Base-by-base conservation (phyloP, 2,797 vertebrate species). In the Smutsia temminckii region DNA sequence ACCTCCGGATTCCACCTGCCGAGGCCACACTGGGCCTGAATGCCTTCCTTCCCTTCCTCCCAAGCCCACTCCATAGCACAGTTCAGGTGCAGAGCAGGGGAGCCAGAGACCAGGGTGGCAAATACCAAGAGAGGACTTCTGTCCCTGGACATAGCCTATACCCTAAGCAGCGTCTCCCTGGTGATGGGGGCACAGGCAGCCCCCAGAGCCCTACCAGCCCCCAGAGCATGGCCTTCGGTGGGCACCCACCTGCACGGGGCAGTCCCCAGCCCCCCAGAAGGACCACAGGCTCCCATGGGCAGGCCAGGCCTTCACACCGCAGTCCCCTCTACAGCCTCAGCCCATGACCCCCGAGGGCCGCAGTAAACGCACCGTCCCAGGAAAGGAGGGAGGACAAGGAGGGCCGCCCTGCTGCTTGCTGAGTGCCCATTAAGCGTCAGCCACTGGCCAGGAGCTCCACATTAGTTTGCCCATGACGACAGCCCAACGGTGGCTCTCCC, bases 181-280 rank as follows among this genome's bases (percentile, higher is more conserved):
- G 37, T 1, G 8, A 1, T 5, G 0, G 29, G 40, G 23, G 20
- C 75, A 37, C 10, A 12, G 2, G 16, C 8, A 68, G 49, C 37
- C 57, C 10, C 25, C 5, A 2, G 23, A n/a, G 53, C n/a, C 34
- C 29, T 32, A 77, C 40, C 16, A 9, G 77, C 69, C 42, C 40
- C 1, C 0, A 13, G 5, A 40, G 9, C 40, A 25, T 3, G n/a
- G 68, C 69, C 17, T 3, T 29, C 1, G 0, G 12, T 2, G 13
- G 64, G 55, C 23, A 17, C 40, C 7, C 75, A 8, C 13, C 16
- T 1, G 27, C 1, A 1, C 49, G 1, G 0, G 34, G n/a, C 40
- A 40, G 42, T 8, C 29, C 53, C 40, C 23, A 1, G 34, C 42
- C 18, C 14, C 40, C 21, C 0, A 3, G 4, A 25, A 6, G 57